These are phyloP conservation scores for Enteromius treurensis DNA, from an alignment of 2,797 vertebrate genomes.

Conservation along the genomic window DNA sequence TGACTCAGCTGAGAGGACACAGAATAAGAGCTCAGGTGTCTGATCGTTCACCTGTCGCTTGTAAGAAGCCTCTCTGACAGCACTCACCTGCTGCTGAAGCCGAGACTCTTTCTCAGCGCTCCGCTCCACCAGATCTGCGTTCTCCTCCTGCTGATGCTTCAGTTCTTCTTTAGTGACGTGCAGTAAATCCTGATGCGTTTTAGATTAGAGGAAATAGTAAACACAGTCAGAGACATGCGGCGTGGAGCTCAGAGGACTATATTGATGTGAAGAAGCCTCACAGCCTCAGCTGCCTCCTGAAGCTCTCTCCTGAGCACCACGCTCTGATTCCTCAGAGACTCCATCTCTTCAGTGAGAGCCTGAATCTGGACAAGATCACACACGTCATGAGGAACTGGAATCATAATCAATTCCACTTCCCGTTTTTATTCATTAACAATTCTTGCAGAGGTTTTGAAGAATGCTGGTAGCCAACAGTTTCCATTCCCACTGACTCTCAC, in stretches of 20 bases:
- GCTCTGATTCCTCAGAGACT: slow-evolving; percentile 43
- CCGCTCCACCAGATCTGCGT: background rate
- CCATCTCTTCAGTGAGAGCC: slow-evolving; percentile 45
- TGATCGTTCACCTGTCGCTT: background rate
- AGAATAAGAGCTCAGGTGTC: background rate
- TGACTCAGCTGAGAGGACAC: slow-evolving; percentile 43
- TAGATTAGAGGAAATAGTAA: slow-evolving; percentile 33
- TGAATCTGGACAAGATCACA: slow-evolving; percentile 30
- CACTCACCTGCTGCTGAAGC: slow-evolving; percentile 48
- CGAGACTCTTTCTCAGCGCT: slow-evolving; percentile 14
- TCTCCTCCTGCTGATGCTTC: slow-evolving; percentile 52
- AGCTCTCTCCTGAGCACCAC: slow-evolving; percentile 40
- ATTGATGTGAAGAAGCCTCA: background rate
- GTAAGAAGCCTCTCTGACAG: background rate
- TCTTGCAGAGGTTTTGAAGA: background rate
- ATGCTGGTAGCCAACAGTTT: background rate
- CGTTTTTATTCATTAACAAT: background rate
- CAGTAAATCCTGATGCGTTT: slow-evolving; percentile 54
- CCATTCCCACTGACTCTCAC: background rate
- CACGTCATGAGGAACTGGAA: background rate
- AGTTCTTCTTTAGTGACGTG: slow-evolving; percentile 47
- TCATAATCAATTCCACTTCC: background rate
- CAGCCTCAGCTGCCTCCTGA: slow-evolving; percentile 49
- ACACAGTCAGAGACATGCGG: background rate
- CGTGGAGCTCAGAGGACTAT: background rate